These are phyloP conservation scores for Calonectris borealis DNA, from an alignment of 2,113 vertebrate genomes.

Conservation along the genomic window DNA sequence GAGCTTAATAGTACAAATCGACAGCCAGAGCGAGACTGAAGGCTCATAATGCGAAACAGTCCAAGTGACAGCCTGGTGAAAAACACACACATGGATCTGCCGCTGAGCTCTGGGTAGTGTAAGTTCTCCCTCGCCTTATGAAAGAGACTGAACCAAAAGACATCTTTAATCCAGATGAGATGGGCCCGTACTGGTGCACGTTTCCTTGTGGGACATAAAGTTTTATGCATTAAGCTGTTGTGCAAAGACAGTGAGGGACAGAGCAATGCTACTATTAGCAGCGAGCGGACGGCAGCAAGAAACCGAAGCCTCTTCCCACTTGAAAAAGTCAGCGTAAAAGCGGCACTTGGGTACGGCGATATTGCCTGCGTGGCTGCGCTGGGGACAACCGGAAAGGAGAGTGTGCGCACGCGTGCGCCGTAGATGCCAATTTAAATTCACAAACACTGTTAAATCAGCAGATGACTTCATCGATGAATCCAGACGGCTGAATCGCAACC, in stretches of 20 bases:
- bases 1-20: constrained; percentile 1
- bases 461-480: background rate
- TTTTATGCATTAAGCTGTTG: background rate
- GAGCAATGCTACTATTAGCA: background rate
- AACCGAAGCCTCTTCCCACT: background rate
- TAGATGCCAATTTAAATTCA: background rate
- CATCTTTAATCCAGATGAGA: constrained; percentile 67
- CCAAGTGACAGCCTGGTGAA: constrained; percentile 40
- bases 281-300: rapidly evolving
- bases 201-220: background rate
- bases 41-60: background rate
- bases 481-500: rapidly evolving
- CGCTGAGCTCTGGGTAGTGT: constrained; percentile 28
- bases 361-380: background rate
- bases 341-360: rapidly evolving
- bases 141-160: constrained; percentile 26
- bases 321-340: background rate
- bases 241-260: background rate
- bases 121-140: constrained; percentile 39
- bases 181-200: background rate
- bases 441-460: background rate
- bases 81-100: constrained; percentile 37
- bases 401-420: rapidly evolving
- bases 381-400: background rate
- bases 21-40: constrained; percentile 14